Evolutionary conservation across 2,113 vertebrate genomes (phyloP), one percentile per base, ranked within the genome.

Genomic region (Genyomyrus donnyi): DNA sequence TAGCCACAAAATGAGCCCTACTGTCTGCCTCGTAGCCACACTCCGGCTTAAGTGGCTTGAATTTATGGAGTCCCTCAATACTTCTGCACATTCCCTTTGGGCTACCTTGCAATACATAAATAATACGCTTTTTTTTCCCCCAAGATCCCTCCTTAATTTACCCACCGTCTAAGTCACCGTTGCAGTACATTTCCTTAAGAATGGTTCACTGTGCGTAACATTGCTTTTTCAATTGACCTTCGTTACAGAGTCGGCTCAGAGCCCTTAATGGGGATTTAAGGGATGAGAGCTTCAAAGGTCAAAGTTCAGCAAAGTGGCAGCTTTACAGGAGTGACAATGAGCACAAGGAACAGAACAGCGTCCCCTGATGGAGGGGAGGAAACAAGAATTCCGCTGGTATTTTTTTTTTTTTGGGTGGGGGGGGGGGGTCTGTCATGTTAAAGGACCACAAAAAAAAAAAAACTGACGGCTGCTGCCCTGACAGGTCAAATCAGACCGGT

Each of bases 181-280:
- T 42, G 74, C 31, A 80, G 74, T 80, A 80, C 31, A 80, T 80
- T 77, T 77, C 70, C 70, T 77, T 77, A 39, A 77, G 70, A 35
- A 77, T 5, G 35, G 70, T 35, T 77, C 74, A 80, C 35, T 19
- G 31, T 80, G 31, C 13, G 74, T 42, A 39, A 80, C 35, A 42
- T 80, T 80, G 74, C 74, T 80, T 80, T 80, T 80, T 80, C 74
- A 80, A 80, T 42, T 80, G 31, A 80, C 74, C 74, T 39, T 80
- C 35, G 17, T 80, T 17, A 42, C 10, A 17, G 31, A 17, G n/a
- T 80, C 17, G 35, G 74, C 17, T 80, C 35, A 80, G 35, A 19
- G 74, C 74, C 35, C 74, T 80, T 80, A 80, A 17, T 6, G 35
- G 17, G 15, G 35, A 80, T 80, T 80, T 80, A 80, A 8, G 39